phyloP scores from a whole-genome alignment of 2,888 invertebrate species.

The Vesta saturnalis region DNA sequence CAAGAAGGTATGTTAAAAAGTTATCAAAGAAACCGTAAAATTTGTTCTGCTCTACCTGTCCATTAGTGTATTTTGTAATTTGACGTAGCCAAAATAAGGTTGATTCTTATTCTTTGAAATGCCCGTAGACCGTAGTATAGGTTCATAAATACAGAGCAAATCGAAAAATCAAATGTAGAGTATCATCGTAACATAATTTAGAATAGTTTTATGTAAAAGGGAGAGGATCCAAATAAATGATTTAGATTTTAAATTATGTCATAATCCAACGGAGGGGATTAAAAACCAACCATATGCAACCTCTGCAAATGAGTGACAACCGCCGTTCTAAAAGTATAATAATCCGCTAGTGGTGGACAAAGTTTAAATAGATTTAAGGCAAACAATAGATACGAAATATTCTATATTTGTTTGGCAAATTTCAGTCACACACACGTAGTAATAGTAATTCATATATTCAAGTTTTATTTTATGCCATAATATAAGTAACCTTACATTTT shows the following conservation, averaged over 20 bases:
- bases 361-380: conserved; percentile 16
- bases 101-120: too few relatives aligned
- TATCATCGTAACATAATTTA: too few relatives aligned
- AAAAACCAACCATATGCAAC: conserved; percentile 29
- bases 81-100: not conserved
- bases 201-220: too few relatives aligned
- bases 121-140: too few relatives aligned
- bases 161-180: too few relatives aligned
- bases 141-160: too few relatives aligned
- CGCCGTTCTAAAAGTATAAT: conserved; percentile 24
- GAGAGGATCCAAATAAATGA: conserved; percentile 4
- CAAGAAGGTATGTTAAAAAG: conserved; percentile 34
- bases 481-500: too few relatives aligned
- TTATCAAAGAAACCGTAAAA: conserved; percentile 22
- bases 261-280: conserved; percentile 29
- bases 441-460: too few relatives aligned
- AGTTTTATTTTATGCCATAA: too few relatives aligned
- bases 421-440: not conserved
- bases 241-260: conserved; percentile 23
- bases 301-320: conserved; percentile 26
- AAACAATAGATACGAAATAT: not conserved
- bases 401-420: not conserved
- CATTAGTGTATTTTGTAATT: not conserved
- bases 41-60: conserved; percentile 6
- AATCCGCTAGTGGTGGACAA: conserved; percentile 32